Percentiles rank a stretch among this genome's conserved stretches.
phyloP scores from a whole-genome alignment of 2,113 vertebrate genomes.

The Balaenoptera acutorostrata region DNA sequence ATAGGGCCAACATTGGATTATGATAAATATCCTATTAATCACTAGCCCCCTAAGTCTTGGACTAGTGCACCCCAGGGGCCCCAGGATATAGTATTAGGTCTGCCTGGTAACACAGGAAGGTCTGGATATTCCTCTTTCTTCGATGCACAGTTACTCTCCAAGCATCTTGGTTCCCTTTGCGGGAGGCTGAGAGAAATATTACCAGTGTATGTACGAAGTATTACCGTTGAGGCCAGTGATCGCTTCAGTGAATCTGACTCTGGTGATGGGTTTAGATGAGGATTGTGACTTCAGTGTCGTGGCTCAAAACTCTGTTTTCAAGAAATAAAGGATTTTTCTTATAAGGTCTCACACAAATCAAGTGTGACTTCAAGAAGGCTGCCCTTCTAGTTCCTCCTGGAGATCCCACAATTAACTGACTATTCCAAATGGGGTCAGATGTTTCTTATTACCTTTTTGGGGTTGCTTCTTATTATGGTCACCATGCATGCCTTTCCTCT shows the following conservation, averaged over 20 bases:
- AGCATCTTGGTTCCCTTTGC: neutral
- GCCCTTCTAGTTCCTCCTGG: neutral
- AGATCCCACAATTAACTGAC: neutral
- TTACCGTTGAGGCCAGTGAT: neutral
- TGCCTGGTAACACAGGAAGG: no score
- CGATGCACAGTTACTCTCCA: neutral
- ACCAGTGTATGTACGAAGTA: accelerated
- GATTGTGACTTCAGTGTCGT: neutral
- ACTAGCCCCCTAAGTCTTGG: neutral
- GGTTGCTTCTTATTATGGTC: neutral
- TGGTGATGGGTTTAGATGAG: neutral
- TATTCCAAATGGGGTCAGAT: neutral
- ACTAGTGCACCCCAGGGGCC: no score
- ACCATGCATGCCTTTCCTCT: neutral
- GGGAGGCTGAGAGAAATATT: neutral
- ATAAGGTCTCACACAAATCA: neutral
- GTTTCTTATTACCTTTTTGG: neutral
- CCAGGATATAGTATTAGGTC: neutral
- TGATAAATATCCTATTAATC: neutral
- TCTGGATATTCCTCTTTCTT: neutral
- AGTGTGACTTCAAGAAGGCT: neutral
- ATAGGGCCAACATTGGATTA: accelerated
- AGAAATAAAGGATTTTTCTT: neutral
- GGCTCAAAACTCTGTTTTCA: neutral
- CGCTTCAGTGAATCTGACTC: no score